Percentiles rank a stretch among this genome's conserved stretches.
Evolutionary conservation across 2,797 vertebrate species (phyloP).

Genomic region (Notolepis coatsorum): DNA sequence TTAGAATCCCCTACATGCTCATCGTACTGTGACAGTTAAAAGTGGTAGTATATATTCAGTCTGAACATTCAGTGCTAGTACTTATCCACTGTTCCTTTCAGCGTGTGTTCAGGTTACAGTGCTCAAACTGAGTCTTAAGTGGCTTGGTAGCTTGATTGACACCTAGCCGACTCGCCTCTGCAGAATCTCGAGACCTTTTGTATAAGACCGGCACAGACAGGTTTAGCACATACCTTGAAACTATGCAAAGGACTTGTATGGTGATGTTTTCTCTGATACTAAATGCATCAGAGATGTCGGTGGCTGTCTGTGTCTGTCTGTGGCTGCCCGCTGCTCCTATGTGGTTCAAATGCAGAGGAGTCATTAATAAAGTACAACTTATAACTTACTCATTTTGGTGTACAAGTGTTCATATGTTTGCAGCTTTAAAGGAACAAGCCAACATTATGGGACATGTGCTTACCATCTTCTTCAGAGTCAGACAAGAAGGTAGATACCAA

Average conservation of each 20-base stretch:
- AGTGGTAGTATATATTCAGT: slow-evolving; percentile 13
- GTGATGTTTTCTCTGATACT: slow-evolving; percentile 9
- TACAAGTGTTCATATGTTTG: no score
- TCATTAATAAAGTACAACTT: no score
- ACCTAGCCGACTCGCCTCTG: background rate
- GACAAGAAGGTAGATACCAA: no score
- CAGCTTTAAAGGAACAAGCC: no score
- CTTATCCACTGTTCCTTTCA: slow-evolving; percentile 29
- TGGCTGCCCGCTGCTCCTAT: no score
- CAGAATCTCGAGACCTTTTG: slow-evolving; percentile 5
- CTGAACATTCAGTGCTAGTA: slow-evolving; percentile 18
- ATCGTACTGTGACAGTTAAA: slow-evolving; percentile 12
- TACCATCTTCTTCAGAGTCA: no score
- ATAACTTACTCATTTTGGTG: no score
- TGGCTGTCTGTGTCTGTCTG: no score
- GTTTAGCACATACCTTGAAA: background rate
- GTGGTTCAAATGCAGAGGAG: no score
- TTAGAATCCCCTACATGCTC: slow-evolving; percentile 5
- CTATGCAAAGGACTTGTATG: background rate
- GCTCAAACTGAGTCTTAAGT: slow-evolving; percentile 36
- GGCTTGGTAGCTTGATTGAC: slow-evolving; percentile 29
- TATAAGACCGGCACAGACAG: slow-evolving; percentile 1
- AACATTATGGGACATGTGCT: no score
- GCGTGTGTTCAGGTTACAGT: slow-evolving; percentile 17
- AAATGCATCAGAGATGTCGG: no score